Conservation (phyloP, 1,140 invertebrate species). For the Helicoverpa armigera region DNA sequence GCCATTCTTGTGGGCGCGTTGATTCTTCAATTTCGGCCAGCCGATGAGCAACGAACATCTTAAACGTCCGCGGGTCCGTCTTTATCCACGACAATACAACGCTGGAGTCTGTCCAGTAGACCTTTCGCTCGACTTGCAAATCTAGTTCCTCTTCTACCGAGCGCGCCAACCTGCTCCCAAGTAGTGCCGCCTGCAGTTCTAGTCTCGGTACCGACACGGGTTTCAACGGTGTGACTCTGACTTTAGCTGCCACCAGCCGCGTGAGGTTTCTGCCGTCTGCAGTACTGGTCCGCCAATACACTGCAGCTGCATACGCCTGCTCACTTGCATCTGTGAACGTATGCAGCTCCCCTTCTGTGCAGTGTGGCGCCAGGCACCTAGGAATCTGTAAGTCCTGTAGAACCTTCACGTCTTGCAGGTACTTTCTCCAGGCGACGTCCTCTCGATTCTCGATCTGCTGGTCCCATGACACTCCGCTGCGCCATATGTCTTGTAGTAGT, state of each 20-base stretch:
- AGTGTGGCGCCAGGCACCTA: constrained; percentile 33
- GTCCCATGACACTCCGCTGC: constrained; percentile 69
- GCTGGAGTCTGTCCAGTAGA: constrained; percentile 57
- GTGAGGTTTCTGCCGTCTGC: background rate
- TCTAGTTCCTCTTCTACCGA: constrained; percentile 41
- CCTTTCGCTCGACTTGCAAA: background rate
- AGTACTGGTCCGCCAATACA: constrained; percentile 39
- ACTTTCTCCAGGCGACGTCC: constrained; percentile 2
- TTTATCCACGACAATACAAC: constrained; percentile 53
- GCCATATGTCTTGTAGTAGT: too few species aligned
- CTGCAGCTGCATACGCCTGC: constrained; percentile 51
- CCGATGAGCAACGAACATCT: constrained; percentile 73
- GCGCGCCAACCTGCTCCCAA: constrained; percentile 35
- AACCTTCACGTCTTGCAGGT: constrained; percentile 1
- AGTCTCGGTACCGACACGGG: constrained; percentile 50
- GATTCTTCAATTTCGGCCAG: constrained; percentile 65
- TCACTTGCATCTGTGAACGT: constrained; percentile 57
- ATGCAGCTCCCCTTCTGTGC: constrained; percentile 55
- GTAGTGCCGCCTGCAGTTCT: constrained; percentile 55
- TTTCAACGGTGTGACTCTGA: constrained; percentile 53
- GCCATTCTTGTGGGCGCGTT: constrained; percentile 55
- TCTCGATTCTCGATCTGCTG: constrained; percentile 41
- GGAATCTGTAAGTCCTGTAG: constrained; percentile 30
- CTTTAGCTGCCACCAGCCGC: constrained; percentile 50
- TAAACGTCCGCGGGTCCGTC: constrained; percentile 53